Evolutionary conservation across 2,888 invertebrate species (phyloP).

Genomic region (Cataglyphis cursor): DNA sequence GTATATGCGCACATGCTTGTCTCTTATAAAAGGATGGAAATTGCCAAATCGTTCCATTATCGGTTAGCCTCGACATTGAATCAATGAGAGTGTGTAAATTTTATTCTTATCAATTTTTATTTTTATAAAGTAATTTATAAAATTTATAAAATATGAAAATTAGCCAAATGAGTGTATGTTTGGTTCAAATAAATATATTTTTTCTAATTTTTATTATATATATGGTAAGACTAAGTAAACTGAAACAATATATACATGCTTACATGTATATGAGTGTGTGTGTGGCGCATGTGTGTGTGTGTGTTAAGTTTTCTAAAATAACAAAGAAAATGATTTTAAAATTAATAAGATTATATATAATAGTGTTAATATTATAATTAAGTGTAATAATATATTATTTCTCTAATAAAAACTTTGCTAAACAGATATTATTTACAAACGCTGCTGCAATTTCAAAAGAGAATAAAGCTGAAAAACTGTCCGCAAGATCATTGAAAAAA

Average conservation of each 20-base stretch:
- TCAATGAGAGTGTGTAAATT: not conserved
- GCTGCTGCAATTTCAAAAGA: not conserved
- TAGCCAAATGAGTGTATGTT: not conserved
- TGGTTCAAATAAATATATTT: constrained; percentile 13
- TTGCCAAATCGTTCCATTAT: constrained; percentile 15
- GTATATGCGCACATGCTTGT: not conserved
- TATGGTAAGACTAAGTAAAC: constrained; percentile 29
- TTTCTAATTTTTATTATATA: constrained; percentile 1
- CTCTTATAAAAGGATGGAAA: constrained; percentile 35
- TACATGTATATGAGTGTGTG: not conserved
- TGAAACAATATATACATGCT: not conserved
- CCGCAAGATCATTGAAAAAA: not conserved
- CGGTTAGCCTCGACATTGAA: not conserved
- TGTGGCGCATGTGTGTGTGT: no score
- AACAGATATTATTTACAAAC: constrained; percentile 23
- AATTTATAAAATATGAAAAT: not conserved
- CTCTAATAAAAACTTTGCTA: not conserved
- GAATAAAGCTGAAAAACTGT: constrained; percentile 6
- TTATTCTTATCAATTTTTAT: constrained; percentile 2
- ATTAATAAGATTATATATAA: not conserved
- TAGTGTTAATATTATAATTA: no score
- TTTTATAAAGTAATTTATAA: not conserved
- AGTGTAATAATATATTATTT: not conserved
- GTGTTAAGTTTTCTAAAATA: not conserved
- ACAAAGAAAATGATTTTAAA: not conserved